Percentiles rank a stretch among this genome's conserved stretches.
These are phyloP conservation scores for Eilema griseolum DNA, from an alignment of 2,888 invertebrate genomes.

Conservation along the genomic window DNA sequence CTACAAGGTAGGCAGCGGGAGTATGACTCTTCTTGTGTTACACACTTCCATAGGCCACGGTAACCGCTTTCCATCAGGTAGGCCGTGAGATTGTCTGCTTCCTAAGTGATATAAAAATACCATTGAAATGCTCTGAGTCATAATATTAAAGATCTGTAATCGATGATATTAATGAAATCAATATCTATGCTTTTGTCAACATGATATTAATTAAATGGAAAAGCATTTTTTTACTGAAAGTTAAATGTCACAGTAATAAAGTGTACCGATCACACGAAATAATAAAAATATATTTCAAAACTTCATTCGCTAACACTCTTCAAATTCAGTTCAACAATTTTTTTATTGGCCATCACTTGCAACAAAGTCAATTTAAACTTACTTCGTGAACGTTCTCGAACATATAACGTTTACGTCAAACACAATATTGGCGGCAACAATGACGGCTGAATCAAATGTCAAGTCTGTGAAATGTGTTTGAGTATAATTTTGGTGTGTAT, in stretches of 20 bases:
- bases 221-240: background rate
- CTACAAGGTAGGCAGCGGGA: too few species aligned
- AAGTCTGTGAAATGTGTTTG: conserved; percentile 43
- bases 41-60: too few species aligned
- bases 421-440: conserved; percentile 73
- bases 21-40: too few species aligned
- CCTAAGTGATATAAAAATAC: too few species aligned
- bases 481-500: conserved; percentile 17
- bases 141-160: background rate
- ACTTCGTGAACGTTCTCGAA: conserved; percentile 61
- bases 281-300: conserved; percentile 24
- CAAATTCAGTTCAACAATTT: conserved; percentile 42
- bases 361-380: conserved; percentile 62
- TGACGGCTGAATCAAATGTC: conserved; percentile 71
- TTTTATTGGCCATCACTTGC: conserved; percentile 51
- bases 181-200: background rate
- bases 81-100: too few species aligned
- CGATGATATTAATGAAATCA: background rate
- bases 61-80: too few species aligned
- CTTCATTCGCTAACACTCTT: conserved; percentile 29
- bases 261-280: background rate
- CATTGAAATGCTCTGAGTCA: background rate
- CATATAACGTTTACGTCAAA: conserved; percentile 80
- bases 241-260: background rate
- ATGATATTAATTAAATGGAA: background rate